These are phyloP conservation scores for Lutjanus argentimaculatus DNA, from an alignment of 2,797 vertebrate species.

Conservation along the genomic window DNA sequence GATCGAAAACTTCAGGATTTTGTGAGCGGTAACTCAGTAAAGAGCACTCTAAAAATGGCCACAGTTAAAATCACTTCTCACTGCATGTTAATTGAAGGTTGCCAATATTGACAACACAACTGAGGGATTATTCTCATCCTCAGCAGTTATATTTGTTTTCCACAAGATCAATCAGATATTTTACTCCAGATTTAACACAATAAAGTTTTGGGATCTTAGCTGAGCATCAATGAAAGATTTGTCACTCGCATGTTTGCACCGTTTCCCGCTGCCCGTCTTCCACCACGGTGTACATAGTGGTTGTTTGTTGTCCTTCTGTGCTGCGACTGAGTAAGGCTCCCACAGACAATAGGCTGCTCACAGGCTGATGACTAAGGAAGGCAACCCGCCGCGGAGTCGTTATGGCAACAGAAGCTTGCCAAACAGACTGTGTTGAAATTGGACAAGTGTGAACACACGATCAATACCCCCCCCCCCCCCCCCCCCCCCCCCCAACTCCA, in stretches of 20 bases:
- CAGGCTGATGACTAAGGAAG: conserved; percentile 85
- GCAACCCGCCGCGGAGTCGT: conserved; percentile 81
- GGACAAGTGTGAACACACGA: conserved; percentile 81
- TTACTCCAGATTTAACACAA: not conserved
- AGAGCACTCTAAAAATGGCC: not conserved
- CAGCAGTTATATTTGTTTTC: not conserved
- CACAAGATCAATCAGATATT: not conserved
- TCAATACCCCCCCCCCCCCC: conserved; percentile 72
- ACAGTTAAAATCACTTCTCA: not conserved
- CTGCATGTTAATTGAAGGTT: not conserved
- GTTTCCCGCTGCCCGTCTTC: conserved; percentile 24
- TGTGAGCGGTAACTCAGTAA: not conserved
- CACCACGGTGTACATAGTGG: conserved; percentile 26
- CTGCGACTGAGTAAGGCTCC: conserved; percentile 71
- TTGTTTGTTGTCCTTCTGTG: conserved; percentile 62
- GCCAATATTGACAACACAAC: not conserved
- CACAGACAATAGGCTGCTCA: conserved; percentile 77
- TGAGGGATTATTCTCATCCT: not conserved
- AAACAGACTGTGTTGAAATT: conserved; percentile 82
- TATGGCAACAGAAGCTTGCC: conserved; percentile 85
- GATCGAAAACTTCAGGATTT: not conserved
- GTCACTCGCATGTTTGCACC: conserved; percentile 10
- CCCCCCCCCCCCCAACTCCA: conserved; percentile 57
- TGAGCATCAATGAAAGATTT: conserved; percentile 44
- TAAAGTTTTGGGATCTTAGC: not conserved